Evolutionary conservation across 92 coral and sea anemone genomes (phyloP).

Genomic region (Porites divaricata): DNA sequence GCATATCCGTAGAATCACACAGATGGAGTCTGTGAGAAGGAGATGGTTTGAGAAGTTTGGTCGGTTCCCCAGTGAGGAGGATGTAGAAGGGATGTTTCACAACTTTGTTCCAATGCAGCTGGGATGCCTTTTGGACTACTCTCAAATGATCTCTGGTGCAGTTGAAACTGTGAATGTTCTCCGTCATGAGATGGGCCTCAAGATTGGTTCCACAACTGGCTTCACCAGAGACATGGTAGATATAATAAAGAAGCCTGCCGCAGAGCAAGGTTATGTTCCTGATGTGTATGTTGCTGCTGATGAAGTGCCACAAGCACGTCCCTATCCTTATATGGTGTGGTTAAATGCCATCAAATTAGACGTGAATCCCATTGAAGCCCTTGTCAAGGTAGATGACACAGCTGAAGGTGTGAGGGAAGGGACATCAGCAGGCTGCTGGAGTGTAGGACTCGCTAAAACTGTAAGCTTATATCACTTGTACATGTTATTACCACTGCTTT

Average conservation of each 20-base stretch:
- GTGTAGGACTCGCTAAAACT: conserved; percentile 98
- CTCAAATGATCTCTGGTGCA: conserved; percentile 97
- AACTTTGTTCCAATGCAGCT: conserved; percentile 92
- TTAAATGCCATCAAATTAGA: conserved; percentile 88
- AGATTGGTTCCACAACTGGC: conserved; percentile 98
- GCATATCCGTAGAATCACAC: conserved; percentile 84
- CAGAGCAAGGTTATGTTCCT: conserved; percentile 88
- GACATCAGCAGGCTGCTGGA: conserved; percentile 99
- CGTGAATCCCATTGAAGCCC: conserved; percentile 92
- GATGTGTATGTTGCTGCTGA: conserved; percentile 99
- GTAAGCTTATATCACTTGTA: conserved; percentile 64
- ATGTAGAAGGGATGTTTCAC: conserved; percentile 88
- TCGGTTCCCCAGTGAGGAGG: conserved; percentile 82
- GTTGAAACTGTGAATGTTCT: conserved; percentile 83
- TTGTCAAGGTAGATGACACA: conserved; percentile 98
- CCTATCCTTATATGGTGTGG: conserved; percentile 99
- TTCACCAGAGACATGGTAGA: conserved; percentile 94
- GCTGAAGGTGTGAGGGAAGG: conserved; percentile 98
- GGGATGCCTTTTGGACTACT: conserved; percentile 71
- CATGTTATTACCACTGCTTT: not conserved
- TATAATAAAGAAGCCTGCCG: conserved; percentile 79
- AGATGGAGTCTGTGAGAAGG: conserved; percentile 85
- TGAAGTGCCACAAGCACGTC: conserved; percentile 99
- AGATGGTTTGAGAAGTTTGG: conserved; percentile 95
- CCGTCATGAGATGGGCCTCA: conserved; percentile 74